Evolutionary conservation across 2,888 invertebrate genomes (phyloP), one percentile per base, ranked within the genome.

Genomic region (Electrophaes corylata): DNA sequence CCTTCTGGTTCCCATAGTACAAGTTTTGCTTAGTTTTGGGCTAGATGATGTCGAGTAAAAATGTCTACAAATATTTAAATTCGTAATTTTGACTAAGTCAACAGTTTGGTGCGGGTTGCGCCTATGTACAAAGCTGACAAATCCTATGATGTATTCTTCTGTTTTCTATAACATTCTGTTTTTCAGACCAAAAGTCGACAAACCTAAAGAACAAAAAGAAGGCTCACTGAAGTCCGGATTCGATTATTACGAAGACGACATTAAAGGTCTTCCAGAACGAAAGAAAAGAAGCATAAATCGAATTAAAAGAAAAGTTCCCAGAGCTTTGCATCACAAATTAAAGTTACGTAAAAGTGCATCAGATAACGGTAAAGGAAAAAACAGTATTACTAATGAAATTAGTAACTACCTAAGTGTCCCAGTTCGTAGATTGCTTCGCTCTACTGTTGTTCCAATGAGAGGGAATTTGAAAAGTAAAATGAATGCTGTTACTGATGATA

Each of bases 191-290:
- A 50, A 53, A 54, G 52, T 14, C 11, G 12, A 47, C 16, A n/a
- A 40, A 4, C 16, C 26, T 26, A 39, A 26, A 35, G 39, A 23
- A 18, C 26, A 35, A 16, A 39, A 37, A 29, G 35, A 45, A 3
- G 44, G 44, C 4, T 44, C 44, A 11, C n/a, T 14, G 12, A 72
- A 68, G 45, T 54, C 72, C 8, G 71, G 73, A n/a, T 68, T 70
- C 6, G 83, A 85, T 44, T 86, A 87, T 37, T 85, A 86, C 49
- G 86, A 85, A 18, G 81, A 85, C n/a, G 83, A 83, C 45, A 68
- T 81, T 5, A 84, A 76, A 74, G 86, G 85, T n/a, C 66, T 84
- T 11, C 85, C 86, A 14, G 69, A 82, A 11, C 75, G 86, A 47
- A 81, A 58, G 55, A 79, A 76, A 57, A 73, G 87, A 64, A 67